These are phyloP conservation scores for Gracilinanus agilis DNA, from an alignment of 2,113 vertebrate genomes.

Conservation along the genomic window DNA sequence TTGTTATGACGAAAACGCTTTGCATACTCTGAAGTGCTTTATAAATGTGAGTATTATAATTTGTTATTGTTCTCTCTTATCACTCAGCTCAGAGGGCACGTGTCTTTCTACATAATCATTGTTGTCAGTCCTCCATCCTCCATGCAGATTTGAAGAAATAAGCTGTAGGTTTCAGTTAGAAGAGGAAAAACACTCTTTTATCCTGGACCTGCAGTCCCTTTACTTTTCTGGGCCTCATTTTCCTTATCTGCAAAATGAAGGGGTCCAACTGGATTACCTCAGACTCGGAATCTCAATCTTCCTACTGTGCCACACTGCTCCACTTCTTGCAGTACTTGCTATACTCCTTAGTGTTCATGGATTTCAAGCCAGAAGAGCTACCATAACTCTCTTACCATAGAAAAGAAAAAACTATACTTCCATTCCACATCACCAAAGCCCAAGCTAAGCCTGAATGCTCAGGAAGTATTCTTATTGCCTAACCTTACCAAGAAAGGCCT, in stretches of 20 bases:
- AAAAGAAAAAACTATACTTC: neutral
- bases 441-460: slow-evolving; percentile 70
- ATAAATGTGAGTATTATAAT: neutral
- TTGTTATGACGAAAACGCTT: neutral
- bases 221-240: neutral
- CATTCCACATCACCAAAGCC: slow-evolving; percentile 23
- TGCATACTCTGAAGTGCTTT: neutral
- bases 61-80: neutral
- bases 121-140: neutral
- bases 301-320: neutral
- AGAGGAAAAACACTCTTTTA: neutral
- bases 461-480: slow-evolving; percentile 75
- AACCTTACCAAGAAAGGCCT: slow-evolving; percentile 66
- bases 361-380: neutral
- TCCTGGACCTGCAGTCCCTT: neutral
- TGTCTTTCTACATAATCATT: neutral
- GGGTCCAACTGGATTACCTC: neutral
- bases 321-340: neutral
- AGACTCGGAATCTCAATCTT: neutral
- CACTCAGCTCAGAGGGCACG: neutral
- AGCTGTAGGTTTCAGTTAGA: neutral
- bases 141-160: neutral
- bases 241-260: neutral
- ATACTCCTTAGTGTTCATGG: neutral
- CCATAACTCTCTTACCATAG: neutral